Base-by-base conservation (phyloP, 2,888 invertebrate species). In the Dromius quadrimaculatus region DNA sequence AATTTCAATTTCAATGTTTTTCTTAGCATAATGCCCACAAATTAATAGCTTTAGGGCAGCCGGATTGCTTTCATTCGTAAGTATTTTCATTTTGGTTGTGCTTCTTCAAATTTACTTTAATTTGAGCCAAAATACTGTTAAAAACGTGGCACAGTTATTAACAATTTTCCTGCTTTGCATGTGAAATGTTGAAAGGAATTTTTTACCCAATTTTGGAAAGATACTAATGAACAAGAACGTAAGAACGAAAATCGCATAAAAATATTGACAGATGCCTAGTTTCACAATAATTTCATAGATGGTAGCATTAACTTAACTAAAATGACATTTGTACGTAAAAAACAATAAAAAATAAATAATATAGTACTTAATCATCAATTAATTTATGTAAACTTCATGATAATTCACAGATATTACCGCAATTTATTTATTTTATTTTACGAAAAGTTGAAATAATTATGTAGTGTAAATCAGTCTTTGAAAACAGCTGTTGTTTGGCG, bases 1-100 rank as follows among this genome's bases (percentile, higher is more conserved):
- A 76, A 85, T 83, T 74, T 87, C 85, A 72, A 92, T 76, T 71
- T 85, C 82, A 15, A 88, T 83, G 73, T 86, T 81, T 77, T 86
- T 85, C 73, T 88, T 86, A 0, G 87, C 86, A 74, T 89, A 85
- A 77, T 90, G 89, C 6, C 89, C 88, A 71, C 90, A 88, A 76
- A 92, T 85, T 22, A 92, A 78, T 74, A 94, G 79, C 81, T 94
- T 93, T 73, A 94, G 83, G 17, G 90, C 87, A 15, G 90, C 87
- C 23, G 92, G 91, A 82, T 93, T 94, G 76, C 89, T 90, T 77
- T 90, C 87, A 79, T 93, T 93, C 6, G 92, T 90, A 74, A 87
- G 87, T 74, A 92, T 86, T 79, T 88, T 89, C 89, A 92, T 91
- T 84, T 84, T 54, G 50, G 17, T 28, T 54, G 13, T 15, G 15